Evolutionary conservation across 1,140 invertebrate genomes (phyloP).

Genomic region (Latrodectus geometricus): DNA sequence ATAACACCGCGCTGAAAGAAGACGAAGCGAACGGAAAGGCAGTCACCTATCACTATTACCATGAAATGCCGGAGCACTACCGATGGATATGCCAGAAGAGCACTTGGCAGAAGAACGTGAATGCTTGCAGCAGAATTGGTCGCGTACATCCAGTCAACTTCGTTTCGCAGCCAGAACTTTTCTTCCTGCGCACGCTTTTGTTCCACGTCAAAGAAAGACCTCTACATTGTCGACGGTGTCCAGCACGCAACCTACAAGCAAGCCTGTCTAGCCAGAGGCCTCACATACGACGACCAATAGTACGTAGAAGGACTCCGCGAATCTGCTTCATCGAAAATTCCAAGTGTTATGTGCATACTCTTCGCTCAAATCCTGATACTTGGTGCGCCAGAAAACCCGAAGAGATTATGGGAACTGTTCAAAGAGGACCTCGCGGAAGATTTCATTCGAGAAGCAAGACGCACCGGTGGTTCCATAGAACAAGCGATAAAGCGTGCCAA

Average conservation of each 20-base stretch:
- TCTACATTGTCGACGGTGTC: neutral
- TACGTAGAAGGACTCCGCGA: neutral
- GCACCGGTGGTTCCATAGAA: neutral
- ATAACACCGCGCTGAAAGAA: constrained; percentile 2
- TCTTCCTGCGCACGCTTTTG: neutral
- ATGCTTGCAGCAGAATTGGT: constrained; percentile 2
- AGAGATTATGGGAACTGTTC: neutral
- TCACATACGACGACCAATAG: neutral
- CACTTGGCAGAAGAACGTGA: neutral
- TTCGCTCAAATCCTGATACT: neutral
- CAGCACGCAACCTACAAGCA: neutral
- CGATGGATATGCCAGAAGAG: neutral
- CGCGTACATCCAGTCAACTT: neutral
- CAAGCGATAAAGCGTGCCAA: neutral
- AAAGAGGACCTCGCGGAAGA: neutral
- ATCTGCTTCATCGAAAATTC: neutral
- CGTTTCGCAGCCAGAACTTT: neutral
- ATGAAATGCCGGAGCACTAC: neutral
- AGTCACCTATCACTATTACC: neutral
- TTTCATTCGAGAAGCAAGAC: constrained; percentile 2
- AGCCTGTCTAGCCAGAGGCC: neutral
- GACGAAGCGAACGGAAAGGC: neutral
- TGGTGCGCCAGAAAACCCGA: constrained; percentile 1
- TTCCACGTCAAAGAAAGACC: neutral
- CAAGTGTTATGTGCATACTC: neutral